Base-by-base conservation (phyloP, 2,797 vertebrate genomes). In the Chaenodraco wilsoni region DNA sequence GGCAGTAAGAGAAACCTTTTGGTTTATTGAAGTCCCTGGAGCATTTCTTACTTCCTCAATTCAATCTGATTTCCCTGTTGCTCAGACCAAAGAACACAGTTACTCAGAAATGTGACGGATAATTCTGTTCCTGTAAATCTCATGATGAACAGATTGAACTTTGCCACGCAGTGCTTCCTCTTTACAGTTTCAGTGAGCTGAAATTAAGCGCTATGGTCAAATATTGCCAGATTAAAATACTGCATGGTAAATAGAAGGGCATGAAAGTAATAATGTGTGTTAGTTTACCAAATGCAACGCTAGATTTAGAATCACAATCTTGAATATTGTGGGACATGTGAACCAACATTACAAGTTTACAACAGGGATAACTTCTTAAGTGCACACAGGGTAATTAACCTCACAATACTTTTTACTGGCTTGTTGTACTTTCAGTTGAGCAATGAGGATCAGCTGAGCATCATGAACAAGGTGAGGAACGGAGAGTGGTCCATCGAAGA, bases 361-460 rank as follows among this genome's bases (percentile, higher is more conserved):
- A 69, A n/a, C 5, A 0, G 23, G 9, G 8, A n/a, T 17, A 5
- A 31, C 3, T 23, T 60, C 49, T 60, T 1, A 63, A 43, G 43
- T 44, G n/a, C 43, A 17, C 8, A 5, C 51, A 33, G 55, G 31
- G 54, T 3, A 41, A 48, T 40, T 0, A 49, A 37, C 33, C 33
- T 37, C 7, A 37, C 33, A 9, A 9, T 37, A 8, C 33, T 2
- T 7, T 37, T 44, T 0, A 3, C 10, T 8, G 12, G 15, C 7
- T 43, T 43, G 14, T 41, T 76, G 41, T 78, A 21, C 11, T 76
- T 80, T 56, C 71, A 96, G 95, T 78, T 95, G 82, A 96, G 88
- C 82, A 94, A 96, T 50, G 95, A 95, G 79, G 95, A 94, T 94
- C 94, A 96, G 87, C 89, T 95, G 68, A 93, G 89, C 82, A 94